Conservation (phyloP, 1,140 invertebrate species). For the Notospermus geniculatus region DNA sequence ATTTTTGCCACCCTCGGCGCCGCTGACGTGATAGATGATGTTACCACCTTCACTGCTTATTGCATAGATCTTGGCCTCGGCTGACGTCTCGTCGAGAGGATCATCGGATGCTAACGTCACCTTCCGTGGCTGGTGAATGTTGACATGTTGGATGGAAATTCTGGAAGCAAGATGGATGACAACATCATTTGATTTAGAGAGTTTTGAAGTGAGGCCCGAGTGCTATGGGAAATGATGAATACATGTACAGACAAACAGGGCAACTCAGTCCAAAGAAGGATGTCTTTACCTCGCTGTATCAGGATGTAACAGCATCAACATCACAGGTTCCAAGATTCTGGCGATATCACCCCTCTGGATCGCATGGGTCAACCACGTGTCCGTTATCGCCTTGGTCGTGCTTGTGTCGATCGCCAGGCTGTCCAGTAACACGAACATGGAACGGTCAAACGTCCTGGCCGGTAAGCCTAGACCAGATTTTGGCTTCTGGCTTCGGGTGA, state of each 20-base stretch:
- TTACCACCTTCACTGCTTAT: slow-evolving; percentile 84
- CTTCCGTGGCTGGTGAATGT: slow-evolving; percentile 68
- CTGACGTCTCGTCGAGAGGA: slow-evolving; percentile 22
- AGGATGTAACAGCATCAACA: slow-evolving; percentile 75
- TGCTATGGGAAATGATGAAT: no score
- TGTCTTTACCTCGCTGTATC: slow-evolving; percentile 74
- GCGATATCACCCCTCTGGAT: slow-evolving; percentile 74
- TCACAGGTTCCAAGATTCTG: slow-evolving; percentile 75
- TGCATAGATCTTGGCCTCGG: slow-evolving; percentile 73
- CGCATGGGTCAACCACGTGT: slow-evolving; percentile 72
- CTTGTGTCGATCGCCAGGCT: slow-evolving; percentile 72
- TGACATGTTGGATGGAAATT: slow-evolving; percentile 81
- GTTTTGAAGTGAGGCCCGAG: no score
- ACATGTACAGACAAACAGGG: no score
- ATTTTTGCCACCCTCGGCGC: slow-evolving; percentile 34
- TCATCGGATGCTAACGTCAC: slow-evolving; percentile 42
- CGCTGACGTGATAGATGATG: slow-evolving; percentile 78
- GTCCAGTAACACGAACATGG: slow-evolving; percentile 74
- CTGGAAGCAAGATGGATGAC: no score
- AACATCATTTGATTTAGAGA: no score
- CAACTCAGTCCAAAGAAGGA: no score
- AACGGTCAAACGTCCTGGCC: slow-evolving; percentile 64
- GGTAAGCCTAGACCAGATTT: slow-evolving; percentile 58
- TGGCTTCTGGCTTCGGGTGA: slow-evolving; percentile 66
- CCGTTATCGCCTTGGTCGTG: slow-evolving; percentile 68